Evolutionary conservation across 1,140 invertebrate species (phyloP), one percentile per base, ranked within the genome.

Genomic region (Homarus americanus): DNA sequence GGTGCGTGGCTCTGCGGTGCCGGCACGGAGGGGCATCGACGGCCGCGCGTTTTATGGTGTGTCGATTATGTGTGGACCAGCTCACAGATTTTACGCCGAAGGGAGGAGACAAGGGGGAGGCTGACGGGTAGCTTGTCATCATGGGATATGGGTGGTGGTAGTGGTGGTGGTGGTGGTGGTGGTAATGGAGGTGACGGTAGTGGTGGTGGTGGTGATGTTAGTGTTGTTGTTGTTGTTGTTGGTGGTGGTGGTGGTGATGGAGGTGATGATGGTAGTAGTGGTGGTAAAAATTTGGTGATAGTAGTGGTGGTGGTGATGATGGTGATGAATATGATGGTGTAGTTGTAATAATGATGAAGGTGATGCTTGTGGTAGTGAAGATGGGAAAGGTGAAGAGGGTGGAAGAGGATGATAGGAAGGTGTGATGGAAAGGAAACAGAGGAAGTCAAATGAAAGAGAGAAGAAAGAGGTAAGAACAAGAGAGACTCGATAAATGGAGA

Each of bases 31-130:
- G 38, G 17, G 15, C 34, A 73, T 79, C 40, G 40, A 44, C 34
- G 49, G 32, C 49, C 38, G 49, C 53, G 80, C 75, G 83, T 85
- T 85, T 85, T 85, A 85, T 75, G 72, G 49, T 40, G 69, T 85
- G 83, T 85, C 82, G 41, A 53, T 85, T 85, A 85, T 85, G 10
- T 75, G 83, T 85, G 17, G 40, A 28, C 53, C 15, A 20, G 36
- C 75, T 0, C 75, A 76, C 75, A 20, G 66, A 85, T 85, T 85
- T 85, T 75, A 85, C 83, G 83, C 66, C 36, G 34, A 36, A 53
- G 80, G 58, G 78, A 53, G 24, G 12, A 15, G 53, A 7, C 63
- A 24, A 10, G 28, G 36, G 10, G 41, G 38, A 5, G 69, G 40
- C 15, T 58, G 66, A 2, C n/a, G 12, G 38, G 69, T 20, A 28